Evolutionary conservation across 2,797 vertebrate genomes (phyloP), one percentile per base, ranked within the genome.

Genomic region (Sebastes kiyomatsui): DNA sequence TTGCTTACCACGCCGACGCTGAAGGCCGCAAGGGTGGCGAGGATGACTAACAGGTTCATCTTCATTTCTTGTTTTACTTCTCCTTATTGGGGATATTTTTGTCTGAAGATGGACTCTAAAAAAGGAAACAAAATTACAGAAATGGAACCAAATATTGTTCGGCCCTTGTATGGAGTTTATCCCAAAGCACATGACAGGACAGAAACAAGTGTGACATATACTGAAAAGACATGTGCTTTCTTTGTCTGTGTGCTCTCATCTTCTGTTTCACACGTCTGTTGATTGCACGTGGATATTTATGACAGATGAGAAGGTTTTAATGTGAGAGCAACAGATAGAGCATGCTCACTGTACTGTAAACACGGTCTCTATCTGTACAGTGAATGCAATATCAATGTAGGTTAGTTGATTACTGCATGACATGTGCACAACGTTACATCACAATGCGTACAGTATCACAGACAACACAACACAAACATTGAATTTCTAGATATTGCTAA

Each of bases 21-120:
- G 56, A 87, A 10, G 1, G 66, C 83, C 54, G 81, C 77, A 27
- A 93, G 10, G 1, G 89, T 0, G 3, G 64, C 18, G 3, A 94
- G 3, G n/a, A 91, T 84, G 86, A 94, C 58, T n/a, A 92, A 85
- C 2, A 90, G 59, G 7, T 92, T 92, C 93, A 95, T 95, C 33
- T 72, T 90, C 49, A 81, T 10, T 71, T 85, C 72, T 80, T 42
- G 30, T 91, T 91, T 89, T 25, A 0, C 79, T 92, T 93, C 91
- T 85, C 56, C 66, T 90, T 90, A 12, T 20, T 16, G 4, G 8
- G 18, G 52, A 66, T 89, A 80, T 89, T 88, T 90, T 46, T 80
- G 56, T 75, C 83, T 82, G 76, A 5, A 28, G 52, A 46, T 1
- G 0, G 4, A 12, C 61, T 72, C 62, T 72, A 9, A 33, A 75